Base-by-base conservation (phyloP, 2,113 vertebrate genomes). In the Phycodurus eques region DNA sequence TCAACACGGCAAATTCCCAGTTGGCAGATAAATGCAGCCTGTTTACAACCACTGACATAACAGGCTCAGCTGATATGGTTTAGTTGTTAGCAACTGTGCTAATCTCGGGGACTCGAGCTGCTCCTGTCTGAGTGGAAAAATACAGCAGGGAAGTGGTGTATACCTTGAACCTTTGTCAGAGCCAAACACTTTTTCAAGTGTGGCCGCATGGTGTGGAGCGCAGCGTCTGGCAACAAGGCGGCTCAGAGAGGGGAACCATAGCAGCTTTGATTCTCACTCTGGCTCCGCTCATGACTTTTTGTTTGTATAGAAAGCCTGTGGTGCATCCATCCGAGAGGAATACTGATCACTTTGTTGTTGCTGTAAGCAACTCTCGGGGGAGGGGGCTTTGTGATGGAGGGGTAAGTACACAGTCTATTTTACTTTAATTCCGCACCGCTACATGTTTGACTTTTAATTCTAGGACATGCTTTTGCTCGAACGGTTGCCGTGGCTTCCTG, bases 71-170 rank as follows among this genome's bases (percentile, higher is more conserved):
- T 90, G 87, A 81, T 82, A 84, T 71, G 81, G 81, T 87, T 90
- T 87, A 86, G 80, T 85, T 83, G 79, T 80, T 81, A 85, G 76
- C 81, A 79, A 82, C 76, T 79, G 75, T 61, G 68, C 77, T 83
- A 87, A 87, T 88, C 81, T 84, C 59, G 71, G 27, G 77, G 73
- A 81, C 69, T 59, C 65, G 63, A 75, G 71, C 80, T 56, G 46
- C 74, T 61, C 75, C 68, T 72, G 75, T 77, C 79, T 83, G 70
- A 86, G 87, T 90, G 88, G 89, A 89, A 88, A 90, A 90, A 62
- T 84, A 89, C 89, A 80, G 74, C 57, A 74, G 8, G 57, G 80
- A 83, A 82, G 81, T 83, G 72, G 54, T 53, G 54, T 61, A 75
- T 70, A 74, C 57, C 64, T 62, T 67, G 53, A 61, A 69, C 19